These are phyloP conservation scores for Heliconius hortense DNA, from an alignment of 2,888 invertebrate species.

Conservation along the genomic window DNA sequence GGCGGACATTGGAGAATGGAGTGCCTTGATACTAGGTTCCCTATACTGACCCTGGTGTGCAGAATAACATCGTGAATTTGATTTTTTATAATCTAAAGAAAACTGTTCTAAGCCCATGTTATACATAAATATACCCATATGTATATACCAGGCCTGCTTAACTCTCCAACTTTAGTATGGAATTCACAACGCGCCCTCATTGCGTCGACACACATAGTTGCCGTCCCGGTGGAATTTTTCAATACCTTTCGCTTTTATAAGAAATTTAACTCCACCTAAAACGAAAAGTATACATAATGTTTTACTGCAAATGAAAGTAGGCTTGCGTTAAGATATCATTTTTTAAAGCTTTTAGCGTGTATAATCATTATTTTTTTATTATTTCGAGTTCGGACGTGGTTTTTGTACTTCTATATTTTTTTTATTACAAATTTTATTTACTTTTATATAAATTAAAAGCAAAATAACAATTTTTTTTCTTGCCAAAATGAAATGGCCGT, in stretches of 20 bases:
- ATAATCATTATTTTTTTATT: too few relatives aligned
- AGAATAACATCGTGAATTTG: too few relatives aligned
- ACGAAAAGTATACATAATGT: constrained; percentile 6
- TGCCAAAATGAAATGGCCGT: too few relatives aligned
- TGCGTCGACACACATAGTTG: constrained; percentile 24
- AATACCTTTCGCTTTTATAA: constrained; percentile 18
- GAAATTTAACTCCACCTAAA: constrained; percentile 11
- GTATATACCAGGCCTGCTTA: not conserved
- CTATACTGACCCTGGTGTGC: not conserved
- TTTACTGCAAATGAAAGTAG: constrained; percentile 15
- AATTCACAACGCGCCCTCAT: constrained; percentile 26
- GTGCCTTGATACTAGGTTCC: not conserved
- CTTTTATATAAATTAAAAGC: too few relatives aligned
- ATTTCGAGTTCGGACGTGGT: not conserved
- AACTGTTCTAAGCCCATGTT: not conserved
- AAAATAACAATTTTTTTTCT: too few relatives aligned
- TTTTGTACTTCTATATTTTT: not conserved
- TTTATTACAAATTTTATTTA: not conserved
- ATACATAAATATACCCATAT: not conserved
- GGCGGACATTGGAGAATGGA: not conserved
- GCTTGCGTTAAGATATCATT: not conserved
- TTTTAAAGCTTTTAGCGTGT: not conserved
- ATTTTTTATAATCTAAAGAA: not conserved
- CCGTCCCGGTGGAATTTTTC: constrained; percentile 28
- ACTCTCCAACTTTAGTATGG: not conserved